phyloP scores from a whole-genome alignment of 2,888 invertebrate species.

The Cataglyphis rosenhaueri region DNA sequence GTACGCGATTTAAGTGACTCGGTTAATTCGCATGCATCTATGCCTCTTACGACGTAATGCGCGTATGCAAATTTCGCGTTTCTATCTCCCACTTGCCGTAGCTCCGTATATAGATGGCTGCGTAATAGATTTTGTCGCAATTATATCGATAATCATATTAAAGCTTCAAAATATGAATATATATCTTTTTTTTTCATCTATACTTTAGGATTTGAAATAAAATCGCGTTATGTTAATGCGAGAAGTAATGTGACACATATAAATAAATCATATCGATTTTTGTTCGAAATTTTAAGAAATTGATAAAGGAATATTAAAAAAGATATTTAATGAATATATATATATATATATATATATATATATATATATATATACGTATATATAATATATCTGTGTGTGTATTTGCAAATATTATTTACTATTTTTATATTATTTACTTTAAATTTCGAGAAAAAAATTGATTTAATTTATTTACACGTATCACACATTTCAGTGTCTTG shows the following conservation, averaged over 20 bases:
- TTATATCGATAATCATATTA: neutral
- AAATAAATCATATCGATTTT: neutral
- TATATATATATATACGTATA: neutral
- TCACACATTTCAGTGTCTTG: neutral
- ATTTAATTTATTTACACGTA: neutral
- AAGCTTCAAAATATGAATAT: neutral
- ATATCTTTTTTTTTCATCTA: neutral
- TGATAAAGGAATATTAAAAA: neutral
- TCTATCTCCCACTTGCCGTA: conserved; percentile 8
- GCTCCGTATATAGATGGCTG: conserved; percentile 4
- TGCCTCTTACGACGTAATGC: conserved; percentile 27
- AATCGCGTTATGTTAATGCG: neutral
- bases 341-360: neutral
- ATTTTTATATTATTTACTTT: neutral
- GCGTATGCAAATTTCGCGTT: conserved; percentile 40
- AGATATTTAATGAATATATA: neutral
- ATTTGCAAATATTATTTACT: neutral
- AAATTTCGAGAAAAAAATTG: neutral
- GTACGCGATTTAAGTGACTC: conserved; percentile 53
- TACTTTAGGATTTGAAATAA: neutral
- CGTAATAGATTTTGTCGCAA: neutral
- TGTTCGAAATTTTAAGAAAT: neutral
- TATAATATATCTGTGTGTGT: neutral
- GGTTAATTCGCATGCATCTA: conserved; percentile 35
- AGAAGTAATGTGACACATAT: neutral